These are phyloP conservation scores for Babyrousa celebensis DNA, from an alignment of 2,797 vertebrate species.

Conservation along the genomic window DNA sequence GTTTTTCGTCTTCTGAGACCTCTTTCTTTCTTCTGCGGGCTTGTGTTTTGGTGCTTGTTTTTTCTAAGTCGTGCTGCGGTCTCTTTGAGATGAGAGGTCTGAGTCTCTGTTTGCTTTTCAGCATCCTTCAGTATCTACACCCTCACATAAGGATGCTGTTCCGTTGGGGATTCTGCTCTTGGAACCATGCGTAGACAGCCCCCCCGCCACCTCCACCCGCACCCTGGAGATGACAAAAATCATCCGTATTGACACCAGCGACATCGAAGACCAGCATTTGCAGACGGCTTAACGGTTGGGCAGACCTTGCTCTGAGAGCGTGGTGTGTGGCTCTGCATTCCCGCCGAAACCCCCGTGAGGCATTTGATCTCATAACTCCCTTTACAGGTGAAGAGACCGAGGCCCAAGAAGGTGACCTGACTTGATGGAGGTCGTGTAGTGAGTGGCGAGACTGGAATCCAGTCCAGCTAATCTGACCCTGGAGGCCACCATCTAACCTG, in stretches of 20 bases:
- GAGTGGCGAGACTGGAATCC: background rate
- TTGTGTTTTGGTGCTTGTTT: constrained; percentile 47
- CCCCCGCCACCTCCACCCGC: background rate
- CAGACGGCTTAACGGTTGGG: background rate
- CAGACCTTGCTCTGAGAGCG: background rate
- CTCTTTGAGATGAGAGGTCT: constrained; percentile 47
- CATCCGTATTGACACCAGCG: background rate
- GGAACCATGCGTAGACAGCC: background rate
- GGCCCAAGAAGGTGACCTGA: background rate
- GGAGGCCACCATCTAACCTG: background rate
- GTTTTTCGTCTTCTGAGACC: constrained; percentile 36
- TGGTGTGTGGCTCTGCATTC: background rate
- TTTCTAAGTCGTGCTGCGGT: constrained; percentile 42
- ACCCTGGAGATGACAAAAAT: background rate
- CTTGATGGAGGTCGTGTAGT: background rate
- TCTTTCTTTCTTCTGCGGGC: constrained; percentile 15
- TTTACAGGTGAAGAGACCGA: constrained; percentile 45
- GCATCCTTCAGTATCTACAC: background rate
- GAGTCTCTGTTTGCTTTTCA: constrained; percentile 35
- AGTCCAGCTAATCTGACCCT: background rate
- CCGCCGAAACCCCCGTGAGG: background rate
- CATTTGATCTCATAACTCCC: constrained; percentile 17
- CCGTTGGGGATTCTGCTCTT: background rate
- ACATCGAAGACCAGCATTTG: background rate
- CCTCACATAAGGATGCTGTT: background rate